Evolutionary conservation across 2,888 invertebrate species (phyloP), one percentile per base, ranked within the genome.

Genomic region (Chydorus sphaericus): DNA sequence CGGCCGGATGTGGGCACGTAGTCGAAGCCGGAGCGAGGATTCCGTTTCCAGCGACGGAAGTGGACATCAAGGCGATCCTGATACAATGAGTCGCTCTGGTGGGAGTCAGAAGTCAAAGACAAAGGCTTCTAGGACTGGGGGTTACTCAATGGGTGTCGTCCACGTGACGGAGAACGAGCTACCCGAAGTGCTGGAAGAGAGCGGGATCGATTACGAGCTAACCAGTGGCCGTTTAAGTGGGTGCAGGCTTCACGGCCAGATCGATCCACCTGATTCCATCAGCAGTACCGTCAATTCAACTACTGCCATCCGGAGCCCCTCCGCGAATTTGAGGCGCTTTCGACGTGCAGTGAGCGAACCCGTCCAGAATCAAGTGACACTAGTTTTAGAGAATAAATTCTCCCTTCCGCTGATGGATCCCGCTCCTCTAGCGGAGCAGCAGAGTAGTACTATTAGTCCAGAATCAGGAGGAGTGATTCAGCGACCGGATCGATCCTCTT

Each of bases 1-100:
- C 51, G 82, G 85, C 28, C 77, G 85, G 60, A 77, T 89, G 64
- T 83, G 88, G 61, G 86, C 87, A 30, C 77, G 85, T 59, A 75
- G 73, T 60, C 75, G 82, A 62, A 75, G 74, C 60, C 75, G 82
- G 62, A 88, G 88, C 2, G 88, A 89, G 70, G 89, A 89, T 69
- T 89, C 88, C 10, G 86, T 89, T 54, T 81, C 77, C 64, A 76
- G 75, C 36, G 71, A 71, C 56, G 68, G 69, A 55, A 68, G 79
- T 79, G 58, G 77, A 80, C 60, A 83, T 82, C 66, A 82, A 82
- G 23, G 82, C 82, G 26, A 44, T 44, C 18, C 39, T 23, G 44
- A 44, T 4, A 7, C 26, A 14, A 4, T 44, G 5, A 26, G 33
- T 16, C 38, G 48, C 16, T 33, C 36, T n/a, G 57, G 54, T 16